Conservation (phyloP, 2,797 vertebrate species). For the Myiotriccus ornatus region DNA sequence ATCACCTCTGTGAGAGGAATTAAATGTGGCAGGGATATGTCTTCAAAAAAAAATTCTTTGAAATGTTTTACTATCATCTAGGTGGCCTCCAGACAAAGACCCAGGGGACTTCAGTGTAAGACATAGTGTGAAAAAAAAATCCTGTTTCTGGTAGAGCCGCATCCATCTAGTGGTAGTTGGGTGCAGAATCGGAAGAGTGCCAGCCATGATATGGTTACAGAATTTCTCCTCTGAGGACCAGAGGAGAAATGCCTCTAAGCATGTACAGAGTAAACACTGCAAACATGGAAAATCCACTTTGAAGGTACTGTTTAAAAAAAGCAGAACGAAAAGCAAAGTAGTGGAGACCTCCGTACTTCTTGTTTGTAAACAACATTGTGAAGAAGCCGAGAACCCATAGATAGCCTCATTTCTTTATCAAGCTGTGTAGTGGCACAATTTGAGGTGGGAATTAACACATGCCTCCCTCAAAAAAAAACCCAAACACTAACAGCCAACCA, state of each 20-base stretch:
- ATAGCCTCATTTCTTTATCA: background rate
- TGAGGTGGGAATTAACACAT: background rate
- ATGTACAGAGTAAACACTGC: background rate
- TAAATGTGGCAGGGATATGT: background rate
- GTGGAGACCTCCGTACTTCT: accelerated
- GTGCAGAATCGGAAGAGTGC: background rate
- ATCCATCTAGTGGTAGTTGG: background rate
- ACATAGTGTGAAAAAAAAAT: background rate
- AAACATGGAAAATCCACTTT: background rate
- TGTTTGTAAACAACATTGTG: background rate
- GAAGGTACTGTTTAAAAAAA: background rate
- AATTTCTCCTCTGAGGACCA: background rate
- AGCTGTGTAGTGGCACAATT: background rate
- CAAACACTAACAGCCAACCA: background rate
- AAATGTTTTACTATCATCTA: background rate
- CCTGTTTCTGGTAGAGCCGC: background rate
- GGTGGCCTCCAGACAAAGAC: background rate
- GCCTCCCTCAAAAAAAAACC: no score
- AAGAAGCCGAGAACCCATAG: background rate
- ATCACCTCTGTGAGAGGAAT: background rate
- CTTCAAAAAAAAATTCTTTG: background rate
- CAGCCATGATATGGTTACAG: background rate
- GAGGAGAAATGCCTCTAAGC: background rate
- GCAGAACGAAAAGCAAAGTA: background rate
- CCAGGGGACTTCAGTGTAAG: background rate